These are phyloP conservation scores for Notechis scutatus DNA, from an alignment of 2,113 vertebrate genomes.

Conservation along the genomic window DNA sequence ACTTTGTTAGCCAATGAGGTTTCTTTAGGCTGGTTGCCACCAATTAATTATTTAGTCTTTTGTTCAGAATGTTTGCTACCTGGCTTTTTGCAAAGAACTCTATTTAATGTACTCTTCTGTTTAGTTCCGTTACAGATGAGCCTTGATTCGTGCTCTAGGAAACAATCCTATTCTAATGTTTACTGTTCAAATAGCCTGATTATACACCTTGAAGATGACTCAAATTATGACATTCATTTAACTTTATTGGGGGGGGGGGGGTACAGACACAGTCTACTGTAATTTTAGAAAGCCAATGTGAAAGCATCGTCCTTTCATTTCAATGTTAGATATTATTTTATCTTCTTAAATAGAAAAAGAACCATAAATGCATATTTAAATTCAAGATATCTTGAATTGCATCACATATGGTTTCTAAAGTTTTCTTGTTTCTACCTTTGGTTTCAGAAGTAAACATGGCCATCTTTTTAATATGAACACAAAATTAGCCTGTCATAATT, in stretches of 20 bases:
- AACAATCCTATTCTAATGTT: slow-evolving; percentile 19
- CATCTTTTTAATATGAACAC: background rate
- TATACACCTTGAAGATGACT: background rate
- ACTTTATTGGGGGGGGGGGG: background rate
- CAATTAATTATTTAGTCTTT: slow-evolving; percentile 25
- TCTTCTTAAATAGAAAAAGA: slow-evolving; percentile 56
- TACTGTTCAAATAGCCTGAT: slow-evolving; percentile 25
- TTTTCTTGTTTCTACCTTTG: slow-evolving; percentile 13
- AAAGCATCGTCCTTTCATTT: slow-evolving; percentile 21
- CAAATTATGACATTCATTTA: background rate
- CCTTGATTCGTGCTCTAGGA: slow-evolving; percentile 20
- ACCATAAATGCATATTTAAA: slow-evolving; percentile 6
- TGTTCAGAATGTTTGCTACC: slow-evolving; percentile 33
- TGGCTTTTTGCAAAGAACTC: slow-evolving; percentile 41
- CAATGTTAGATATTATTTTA: slow-evolving; percentile 20
- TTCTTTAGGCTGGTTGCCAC: slow-evolving; percentile 32
- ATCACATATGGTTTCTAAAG: background rate
- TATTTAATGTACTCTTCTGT: slow-evolving; percentile 26
- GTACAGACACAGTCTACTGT: background rate
- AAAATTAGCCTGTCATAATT: background rate
- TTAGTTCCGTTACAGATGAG: slow-evolving; percentile 42
- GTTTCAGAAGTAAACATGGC: background rate
- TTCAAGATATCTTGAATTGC: slow-evolving; percentile 32
- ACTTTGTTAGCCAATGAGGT: background rate
- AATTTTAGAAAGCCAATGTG: background rate